phyloP scores from a whole-genome alignment of 1,140 invertebrate genomes.

The Microplitis demolitor region DNA sequence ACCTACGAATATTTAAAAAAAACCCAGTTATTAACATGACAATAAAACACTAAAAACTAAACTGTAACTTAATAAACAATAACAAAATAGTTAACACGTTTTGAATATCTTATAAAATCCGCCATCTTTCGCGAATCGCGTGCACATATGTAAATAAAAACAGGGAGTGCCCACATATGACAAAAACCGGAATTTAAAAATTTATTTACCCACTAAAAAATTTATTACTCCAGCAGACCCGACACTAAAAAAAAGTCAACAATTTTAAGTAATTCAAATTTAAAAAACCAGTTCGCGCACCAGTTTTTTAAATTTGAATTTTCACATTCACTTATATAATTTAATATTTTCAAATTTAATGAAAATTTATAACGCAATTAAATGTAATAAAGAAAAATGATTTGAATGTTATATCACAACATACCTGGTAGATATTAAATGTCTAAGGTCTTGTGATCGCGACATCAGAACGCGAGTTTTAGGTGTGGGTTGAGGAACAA shows the following conservation, averaged over 20 bases:
- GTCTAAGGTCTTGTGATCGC: not conserved
- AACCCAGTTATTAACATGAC: not conserved
- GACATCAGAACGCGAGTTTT: not conserved
- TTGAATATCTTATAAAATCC: not conserved
- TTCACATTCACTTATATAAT: too few relatives aligned
- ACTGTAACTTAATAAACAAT: not conserved
- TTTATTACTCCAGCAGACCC: not conserved
- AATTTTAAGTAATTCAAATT: not conserved
- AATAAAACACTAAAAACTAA: not conserved
- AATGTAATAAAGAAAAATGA: not conserved
- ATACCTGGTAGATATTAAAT: slow-evolving; percentile 13
- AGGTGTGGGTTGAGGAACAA: too few relatives aligned
- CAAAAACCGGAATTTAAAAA: not conserved
- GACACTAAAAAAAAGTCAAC: not conserved
- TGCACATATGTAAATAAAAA: slow-evolving; percentile 24
- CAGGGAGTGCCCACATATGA: slow-evolving; percentile 21
- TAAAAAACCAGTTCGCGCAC: too few relatives aligned
- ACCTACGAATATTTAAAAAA: not conserved
- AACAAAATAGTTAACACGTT: not conserved
- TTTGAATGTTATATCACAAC: not conserved
- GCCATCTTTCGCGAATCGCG: slow-evolving; percentile 18
- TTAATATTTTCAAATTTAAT: not conserved
- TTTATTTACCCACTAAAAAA: not conserved
- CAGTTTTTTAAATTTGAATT: too few relatives aligned
- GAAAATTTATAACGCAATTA: not conserved